phyloP scores from a whole-genome alignment of 2,888 invertebrate genomes.

The Bellardia pandia region DNA sequence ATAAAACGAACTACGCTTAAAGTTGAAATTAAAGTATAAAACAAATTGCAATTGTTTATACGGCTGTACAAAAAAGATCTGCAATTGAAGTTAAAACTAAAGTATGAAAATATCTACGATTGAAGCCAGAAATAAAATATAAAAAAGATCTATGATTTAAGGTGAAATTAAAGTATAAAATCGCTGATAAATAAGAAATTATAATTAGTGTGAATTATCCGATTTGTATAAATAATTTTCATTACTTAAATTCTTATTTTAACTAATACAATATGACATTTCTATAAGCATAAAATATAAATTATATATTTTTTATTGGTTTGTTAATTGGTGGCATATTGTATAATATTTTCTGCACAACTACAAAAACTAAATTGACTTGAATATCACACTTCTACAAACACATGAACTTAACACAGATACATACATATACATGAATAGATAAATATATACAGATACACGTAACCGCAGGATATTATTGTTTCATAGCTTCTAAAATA shows the following conservation, averaged over 20 bases:
- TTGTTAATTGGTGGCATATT: slow-evolving; percentile 50
- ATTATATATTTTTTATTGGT: background rate
- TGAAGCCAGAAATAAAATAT: no score
- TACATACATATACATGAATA: background rate
- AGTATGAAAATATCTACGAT: no score
- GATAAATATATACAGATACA: slow-evolving; percentile 32
- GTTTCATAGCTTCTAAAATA: slow-evolving; percentile 60
- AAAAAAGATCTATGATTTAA: no score
- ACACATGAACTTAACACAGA: slow-evolving; percentile 5
- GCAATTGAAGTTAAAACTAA: no score
- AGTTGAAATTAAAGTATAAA: no score
- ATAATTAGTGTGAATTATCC: no score
- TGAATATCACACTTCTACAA: slow-evolving; percentile 17
- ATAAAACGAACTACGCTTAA: no score
- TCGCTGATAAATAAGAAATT: no score
- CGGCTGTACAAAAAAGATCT: no score
- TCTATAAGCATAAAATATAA: slow-evolving; percentile 16
- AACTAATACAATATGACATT: slow-evolving; percentile 20
- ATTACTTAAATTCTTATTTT: background rate
- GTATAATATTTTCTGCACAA: slow-evolving; percentile 22
- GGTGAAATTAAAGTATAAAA: no score
- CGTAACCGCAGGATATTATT: slow-evolving; percentile 68
- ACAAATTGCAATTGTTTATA: no score
- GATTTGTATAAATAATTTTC: no score
- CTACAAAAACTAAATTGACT: background rate